Evolutionary conservation across 2,888 invertebrate genomes (phyloP).

Genomic region (Stenotaenia linearis): DNA sequence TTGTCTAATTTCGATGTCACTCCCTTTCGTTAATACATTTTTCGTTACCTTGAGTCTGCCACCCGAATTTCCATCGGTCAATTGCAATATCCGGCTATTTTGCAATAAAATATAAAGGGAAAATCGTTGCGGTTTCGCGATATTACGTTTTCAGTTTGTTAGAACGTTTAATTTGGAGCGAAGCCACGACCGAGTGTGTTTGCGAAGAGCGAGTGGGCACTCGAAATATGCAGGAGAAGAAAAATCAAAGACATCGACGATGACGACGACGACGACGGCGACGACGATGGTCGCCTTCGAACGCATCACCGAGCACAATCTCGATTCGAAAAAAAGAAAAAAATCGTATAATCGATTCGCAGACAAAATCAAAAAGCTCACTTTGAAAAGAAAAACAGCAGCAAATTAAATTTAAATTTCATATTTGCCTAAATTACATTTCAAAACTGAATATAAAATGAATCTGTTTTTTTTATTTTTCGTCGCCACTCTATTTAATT

Average conservation of each 20-base stretch:
- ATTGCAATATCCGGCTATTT: no score
- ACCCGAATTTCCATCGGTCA: no score
- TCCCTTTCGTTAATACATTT: neutral
- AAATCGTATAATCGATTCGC: neutral
- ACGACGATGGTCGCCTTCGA: neutral
- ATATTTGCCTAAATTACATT: neutral
- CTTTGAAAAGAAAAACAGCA: no score
- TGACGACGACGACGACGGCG: no score
- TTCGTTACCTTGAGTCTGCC: neutral
- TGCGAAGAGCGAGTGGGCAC: neutral
- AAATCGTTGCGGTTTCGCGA: neutral
- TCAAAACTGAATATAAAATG: neutral
- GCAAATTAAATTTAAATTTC: neutral
- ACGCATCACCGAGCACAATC: neutral
- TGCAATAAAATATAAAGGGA: neutral
- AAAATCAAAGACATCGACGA: no score
- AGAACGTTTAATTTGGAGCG: neutral
- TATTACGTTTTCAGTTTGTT: neutral
- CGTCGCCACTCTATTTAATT: slow-evolving; percentile 4
- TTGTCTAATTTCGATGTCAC: neutral
- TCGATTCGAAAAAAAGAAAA: neutral
- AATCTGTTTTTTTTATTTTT: no score
- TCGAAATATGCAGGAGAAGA: neutral
- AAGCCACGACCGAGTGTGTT: neutral
- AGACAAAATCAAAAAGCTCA: neutral